Base-by-base conservation (phyloP, 2,797 vertebrate species). In the Molossus alvarezi region DNA sequence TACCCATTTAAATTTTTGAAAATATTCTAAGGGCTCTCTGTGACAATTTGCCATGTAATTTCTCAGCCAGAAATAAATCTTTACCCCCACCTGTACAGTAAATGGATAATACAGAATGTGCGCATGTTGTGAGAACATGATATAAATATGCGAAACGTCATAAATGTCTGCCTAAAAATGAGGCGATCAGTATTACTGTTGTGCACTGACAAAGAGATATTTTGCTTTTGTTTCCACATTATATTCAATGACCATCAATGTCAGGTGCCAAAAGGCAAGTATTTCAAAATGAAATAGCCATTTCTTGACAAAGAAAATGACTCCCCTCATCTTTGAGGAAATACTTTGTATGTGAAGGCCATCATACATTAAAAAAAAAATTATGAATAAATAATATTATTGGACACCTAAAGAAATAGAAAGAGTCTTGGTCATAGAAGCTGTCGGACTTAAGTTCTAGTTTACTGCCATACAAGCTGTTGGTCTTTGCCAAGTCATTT, bases 201-300 rank as follows among this genome's bases (percentile, higher is more conserved):
- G 48, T 87, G 20, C 51, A 37, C 3, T 79, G 53, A 89, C 37
- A 92, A 72, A 88, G 45, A 94, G 10, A 76, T 51, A 87, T 27
- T 76, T 85, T 94, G 5, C 27, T 86, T 90, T 67, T 79, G 62
- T 90, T 85, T 95, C 67, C 83, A 76, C 10, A 94, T 95, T 85
- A 57, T 72, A 95, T 95, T 88, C 91, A 97, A 48, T 55, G 65
- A 81, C 58, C 64, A 92, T 94, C 91, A 95, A 15, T 83, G 41
- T 60, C 86, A 92, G 82, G 7, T 95, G 77, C 85, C 90, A 75
- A 85, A 86, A 76, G 53, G 14, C 20, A 11, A 76, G 29, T 9
- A 85, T 87, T 95, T 90, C 73, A 90, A 84, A 90, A 94, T 88
- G 29, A 82, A 96, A 88, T 83, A 55, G 81, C n/a, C 60, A 3